phyloP scores from a whole-genome alignment of 2,797 vertebrate species.

The Discoglossus pictus region DNA sequence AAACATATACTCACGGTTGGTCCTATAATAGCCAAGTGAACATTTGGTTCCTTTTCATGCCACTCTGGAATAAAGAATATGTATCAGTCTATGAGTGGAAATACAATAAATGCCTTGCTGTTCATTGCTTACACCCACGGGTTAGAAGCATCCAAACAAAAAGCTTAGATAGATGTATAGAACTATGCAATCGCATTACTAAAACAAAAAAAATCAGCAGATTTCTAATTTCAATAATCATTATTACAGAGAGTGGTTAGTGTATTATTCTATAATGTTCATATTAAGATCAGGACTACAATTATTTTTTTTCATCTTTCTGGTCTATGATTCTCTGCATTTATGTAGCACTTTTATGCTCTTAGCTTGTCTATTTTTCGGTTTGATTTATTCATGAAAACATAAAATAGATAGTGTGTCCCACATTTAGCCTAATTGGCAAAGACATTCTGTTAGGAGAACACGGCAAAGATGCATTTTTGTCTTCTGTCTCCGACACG shows the following conservation, averaged over 20 bases:
- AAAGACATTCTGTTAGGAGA: background rate
- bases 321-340: slow-evolving; percentile 23
- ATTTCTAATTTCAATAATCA: too few relatives aligned
- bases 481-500: background rate
- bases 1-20: slow-evolving; percentile 77
- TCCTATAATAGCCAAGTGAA: slow-evolving; percentile 85
- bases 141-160: too few relatives aligned
- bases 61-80: slow-evolving; percentile 77
- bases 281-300: too few relatives aligned
- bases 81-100: too few relatives aligned
- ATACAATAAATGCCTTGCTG: too few relatives aligned
- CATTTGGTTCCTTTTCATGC: slow-evolving; percentile 78
- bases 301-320: too few relatives aligned
- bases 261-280: too few relatives aligned
- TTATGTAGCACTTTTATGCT: background rate
- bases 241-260: too few relatives aligned
- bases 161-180: too few relatives aligned
- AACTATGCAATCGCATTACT: too few relatives aligned
- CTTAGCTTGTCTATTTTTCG: background rate
- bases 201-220: too few relatives aligned
- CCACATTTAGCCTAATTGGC: background rate
- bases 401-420: background rate
- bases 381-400: background rate
- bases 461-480: background rate
- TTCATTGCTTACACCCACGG: too few relatives aligned